Percentiles rank a stretch among this genome's conserved stretches.
Conservation (phyloP, 2,113 vertebrate genomes). For the Glaucidium brasilianum region DNA sequence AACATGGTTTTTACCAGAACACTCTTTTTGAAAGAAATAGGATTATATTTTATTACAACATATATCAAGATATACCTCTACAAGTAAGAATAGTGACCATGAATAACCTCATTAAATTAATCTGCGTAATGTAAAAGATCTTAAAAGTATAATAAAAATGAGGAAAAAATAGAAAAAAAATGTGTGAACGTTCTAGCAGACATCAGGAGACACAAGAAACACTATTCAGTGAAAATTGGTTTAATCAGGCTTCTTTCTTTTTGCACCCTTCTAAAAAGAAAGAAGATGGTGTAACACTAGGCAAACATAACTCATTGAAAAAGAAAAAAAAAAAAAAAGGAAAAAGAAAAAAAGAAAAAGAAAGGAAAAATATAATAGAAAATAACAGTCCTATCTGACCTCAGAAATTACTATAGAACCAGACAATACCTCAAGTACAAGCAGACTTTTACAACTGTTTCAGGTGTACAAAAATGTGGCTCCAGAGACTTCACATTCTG, state of each 20-base stretch:
- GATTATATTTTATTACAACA: background rate
- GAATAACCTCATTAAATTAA: constrained; percentile 44
- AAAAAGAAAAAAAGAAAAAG: too few relatives aligned
- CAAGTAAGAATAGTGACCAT: background rate
- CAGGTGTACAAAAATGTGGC: background rate
- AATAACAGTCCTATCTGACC: background rate
- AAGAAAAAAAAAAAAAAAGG: too few relatives aligned
- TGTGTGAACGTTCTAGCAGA: background rate
- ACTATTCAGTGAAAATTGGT: background rate
- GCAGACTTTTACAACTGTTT: background rate
- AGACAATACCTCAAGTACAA: background rate
- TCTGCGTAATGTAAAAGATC: constrained; percentile 5
- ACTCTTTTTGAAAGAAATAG: background rate
- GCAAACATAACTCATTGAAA: background rate
- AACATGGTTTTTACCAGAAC: background rate
- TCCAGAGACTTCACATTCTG: background rate
- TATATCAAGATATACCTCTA: constrained; percentile 24
- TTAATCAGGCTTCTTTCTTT: background rate
- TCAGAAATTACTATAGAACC: background rate
- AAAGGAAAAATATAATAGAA: accelerated
- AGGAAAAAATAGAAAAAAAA: background rate
- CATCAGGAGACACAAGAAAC: background rate
- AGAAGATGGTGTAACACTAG: background rate
- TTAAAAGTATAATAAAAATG: background rate
- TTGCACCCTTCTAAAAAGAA: background rate